A percentile compares a stretch with the other conserved stretches of the same genome.
Evolutionary conservation across 2,113 vertebrate genomes (phyloP).

Genomic region (Glaucomys volans): DNA sequence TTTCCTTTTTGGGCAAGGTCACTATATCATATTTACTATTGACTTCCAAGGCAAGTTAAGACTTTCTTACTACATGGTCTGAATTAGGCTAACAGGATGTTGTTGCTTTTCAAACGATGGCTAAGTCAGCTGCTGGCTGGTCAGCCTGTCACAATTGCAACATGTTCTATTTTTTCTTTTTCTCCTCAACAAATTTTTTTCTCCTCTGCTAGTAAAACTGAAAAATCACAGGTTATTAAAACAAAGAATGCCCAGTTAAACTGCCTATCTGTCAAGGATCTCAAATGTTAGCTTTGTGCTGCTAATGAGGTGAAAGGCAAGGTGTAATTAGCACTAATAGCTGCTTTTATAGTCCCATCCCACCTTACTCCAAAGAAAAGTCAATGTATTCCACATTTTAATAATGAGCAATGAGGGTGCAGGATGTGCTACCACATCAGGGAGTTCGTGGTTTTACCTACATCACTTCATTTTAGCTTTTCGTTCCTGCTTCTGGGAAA

Average conservation of each 20-base stretch:
- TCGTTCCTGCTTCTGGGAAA: slow-evolving; percentile 46
- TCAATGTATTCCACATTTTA: not conserved
- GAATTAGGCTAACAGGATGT: not conserved
- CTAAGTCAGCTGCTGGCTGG: not conserved
- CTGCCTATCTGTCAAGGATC: not conserved
- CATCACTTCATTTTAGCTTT: not conserved
- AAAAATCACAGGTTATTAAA: slow-evolving; percentile 29
- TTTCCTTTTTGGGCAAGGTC: not conserved
- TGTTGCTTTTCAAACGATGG: not conserved
- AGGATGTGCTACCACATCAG: not conserved
- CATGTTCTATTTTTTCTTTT: not conserved
- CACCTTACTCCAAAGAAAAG: not conserved
- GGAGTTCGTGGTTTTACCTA: slow-evolving; percentile 14
- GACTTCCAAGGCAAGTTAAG: not conserved
- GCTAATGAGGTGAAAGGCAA: not conserved
- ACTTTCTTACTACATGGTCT: not conserved
- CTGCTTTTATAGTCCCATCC: not conserved
- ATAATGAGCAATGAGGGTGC: not conserved
- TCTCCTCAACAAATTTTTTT: not conserved
- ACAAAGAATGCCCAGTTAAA: not conserved
- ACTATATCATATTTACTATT: not conserved
- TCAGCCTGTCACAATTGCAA: not conserved
- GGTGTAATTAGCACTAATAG: not conserved
- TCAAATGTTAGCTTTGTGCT: not conserved
- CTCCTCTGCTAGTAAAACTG: not conserved